These are phyloP conservation scores for Busseola fusca DNA, from an alignment of 2,888 invertebrate genomes.

Conservation along the genomic window DNA sequence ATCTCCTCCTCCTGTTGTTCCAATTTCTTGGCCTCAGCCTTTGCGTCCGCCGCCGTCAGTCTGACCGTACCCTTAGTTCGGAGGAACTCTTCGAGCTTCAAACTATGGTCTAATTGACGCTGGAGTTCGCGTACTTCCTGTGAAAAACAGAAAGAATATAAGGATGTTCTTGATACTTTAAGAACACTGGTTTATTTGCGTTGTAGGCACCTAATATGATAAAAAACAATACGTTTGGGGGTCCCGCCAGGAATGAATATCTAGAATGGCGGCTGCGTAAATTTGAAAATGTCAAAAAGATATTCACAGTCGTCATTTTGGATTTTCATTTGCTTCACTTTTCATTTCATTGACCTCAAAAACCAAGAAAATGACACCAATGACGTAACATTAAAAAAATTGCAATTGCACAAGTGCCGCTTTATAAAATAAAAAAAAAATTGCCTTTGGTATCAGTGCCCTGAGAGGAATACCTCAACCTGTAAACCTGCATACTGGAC, in stretches of 20 bases:
- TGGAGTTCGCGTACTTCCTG: constrained; percentile 96
- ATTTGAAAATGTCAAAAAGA: no score
- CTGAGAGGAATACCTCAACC: not conserved
- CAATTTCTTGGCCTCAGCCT: constrained; percentile 92
- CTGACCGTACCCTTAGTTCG: constrained; percentile 95
- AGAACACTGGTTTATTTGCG: not conserved
- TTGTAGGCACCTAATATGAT: not conserved
- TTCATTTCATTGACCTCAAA: no score
- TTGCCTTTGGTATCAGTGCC: not conserved
- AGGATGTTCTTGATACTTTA: no score
- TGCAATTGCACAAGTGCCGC: not conserved
- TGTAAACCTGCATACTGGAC: not conserved
- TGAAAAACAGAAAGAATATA: not conserved
- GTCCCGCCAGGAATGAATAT: no score
- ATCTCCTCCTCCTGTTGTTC: constrained; percentile 91
- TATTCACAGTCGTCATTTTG: no score
- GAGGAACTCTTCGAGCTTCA: constrained; percentile 95
- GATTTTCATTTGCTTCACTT: no score
- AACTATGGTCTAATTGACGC: constrained; percentile 94
- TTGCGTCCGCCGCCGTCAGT: constrained; percentile 92
- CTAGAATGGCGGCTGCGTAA: no score
- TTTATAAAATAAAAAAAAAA: no score
- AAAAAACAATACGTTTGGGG: no score
- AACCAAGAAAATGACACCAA: no score
- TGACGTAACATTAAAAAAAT: no score